A percentile compares a stretch with the other conserved stretches of the same genome.
These are phyloP conservation scores for Stomatorhinus ivindoensis DNA, from an alignment of 2,113 vertebrate species.

Conservation along the genomic window DNA sequence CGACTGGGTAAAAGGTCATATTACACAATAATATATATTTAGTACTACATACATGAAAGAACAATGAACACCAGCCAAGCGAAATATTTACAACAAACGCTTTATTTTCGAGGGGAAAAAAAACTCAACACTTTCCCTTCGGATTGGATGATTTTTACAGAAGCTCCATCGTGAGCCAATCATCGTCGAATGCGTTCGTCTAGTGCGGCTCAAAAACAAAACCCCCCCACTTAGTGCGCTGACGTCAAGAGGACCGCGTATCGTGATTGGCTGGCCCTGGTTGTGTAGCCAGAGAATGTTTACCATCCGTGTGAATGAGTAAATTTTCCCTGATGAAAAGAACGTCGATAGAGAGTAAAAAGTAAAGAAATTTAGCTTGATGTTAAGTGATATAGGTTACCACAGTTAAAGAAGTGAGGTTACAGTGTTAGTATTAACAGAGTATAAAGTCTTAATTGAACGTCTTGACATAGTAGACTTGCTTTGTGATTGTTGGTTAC, in stretches of 20 bases:
- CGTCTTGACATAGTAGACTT: constrained; percentile 1
- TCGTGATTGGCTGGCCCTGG: constrained; percentile 21
- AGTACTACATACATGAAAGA: neutral
- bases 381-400: neutral
- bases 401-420: neutral
- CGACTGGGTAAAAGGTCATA: neutral
- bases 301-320: constrained; percentile 33
- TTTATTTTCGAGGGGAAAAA: neutral
- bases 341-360: neutral
- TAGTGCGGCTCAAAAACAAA: neutral
- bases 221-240: neutral
- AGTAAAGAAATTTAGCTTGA: neutral
- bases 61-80: neutral
- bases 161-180: neutral
- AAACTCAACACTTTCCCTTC: neutral
- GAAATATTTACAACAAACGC: neutral
- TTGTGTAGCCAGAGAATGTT: constrained; percentile 33
- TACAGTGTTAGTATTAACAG: neutral
- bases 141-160: neutral
- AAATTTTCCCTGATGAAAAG: neutral
- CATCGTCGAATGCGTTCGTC: neutral
- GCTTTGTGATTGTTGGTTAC: neutral
- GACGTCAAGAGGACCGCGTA: constrained; percentile 26
- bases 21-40: neutral
- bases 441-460: neutral